Base-by-base conservation (phyloP, 92 coral and sea anemone species). In the Nematostella vectensis region DNA sequence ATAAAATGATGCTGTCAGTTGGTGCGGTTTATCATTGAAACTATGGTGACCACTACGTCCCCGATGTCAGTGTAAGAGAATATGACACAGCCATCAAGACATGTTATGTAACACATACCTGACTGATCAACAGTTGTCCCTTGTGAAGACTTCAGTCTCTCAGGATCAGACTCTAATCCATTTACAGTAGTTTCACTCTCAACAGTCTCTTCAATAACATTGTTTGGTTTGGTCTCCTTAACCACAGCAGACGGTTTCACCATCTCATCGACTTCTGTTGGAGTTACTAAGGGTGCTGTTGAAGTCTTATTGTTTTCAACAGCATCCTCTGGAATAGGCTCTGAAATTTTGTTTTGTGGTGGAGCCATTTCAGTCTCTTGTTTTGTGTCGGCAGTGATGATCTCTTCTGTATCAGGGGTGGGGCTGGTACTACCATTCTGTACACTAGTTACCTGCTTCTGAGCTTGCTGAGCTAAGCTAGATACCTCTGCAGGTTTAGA, bases 81-180 rank as follows among this genome's bases (percentile, higher is more conserved):
- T n/a, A n/a, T n/a, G n/a, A n/a, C n/a, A n/a, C n/a, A n/a, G n/a
- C n/a, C n/a, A n/a, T n/a, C n/a, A n/a, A n/a, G n/a, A n/a, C n/a
- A n/a, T n/a, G n/a, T n/a, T n/a, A n/a, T n/a, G n/a, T n/a, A n/a
- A n/a, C n/a, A n/a, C n/a, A n/a, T 33, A 33, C 40, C 40, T 33
- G 40, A 33, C 40, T 33, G 40, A 33, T 33, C 40, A 6, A 33
- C 12, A 24, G 53, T 43, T 27, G 48, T 37, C 1, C 71, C 16
- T 25, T 12, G 57, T 21, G 64, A 31, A 18, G 57, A 23, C 48
- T 67, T 67, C 57, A 51, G 11, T 31, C 15, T 51, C 3, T 4
- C 57, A 11, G 48, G 15, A 0, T 79, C 86, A 11, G 22, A 62
- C 37, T 79, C 86, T 17, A 59, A 59, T 4, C 86, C 80, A 61